Conservation (phyloP, 2,888 invertebrate genomes). For the Melinaea marsaeus region DNA sequence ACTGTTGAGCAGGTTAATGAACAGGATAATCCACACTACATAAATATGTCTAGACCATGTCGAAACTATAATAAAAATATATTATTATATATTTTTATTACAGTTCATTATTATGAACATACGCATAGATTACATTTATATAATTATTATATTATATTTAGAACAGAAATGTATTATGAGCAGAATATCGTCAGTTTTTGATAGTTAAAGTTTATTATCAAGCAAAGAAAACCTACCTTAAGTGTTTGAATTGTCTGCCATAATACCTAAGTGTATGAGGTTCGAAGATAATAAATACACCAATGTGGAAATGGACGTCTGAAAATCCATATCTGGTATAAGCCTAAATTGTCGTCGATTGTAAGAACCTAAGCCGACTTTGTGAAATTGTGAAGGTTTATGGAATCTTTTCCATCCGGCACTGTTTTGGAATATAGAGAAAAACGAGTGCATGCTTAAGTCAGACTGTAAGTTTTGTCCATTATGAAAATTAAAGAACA, state of each 20-base stretch:
- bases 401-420: conserved; percentile 21
- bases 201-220: no score
- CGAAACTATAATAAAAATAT: no score
- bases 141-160: no score
- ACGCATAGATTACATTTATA: no score
- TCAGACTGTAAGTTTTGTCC: not conserved
- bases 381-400: conserved; percentile 19
- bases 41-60: no score
- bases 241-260: conserved; percentile 31
- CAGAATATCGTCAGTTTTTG: no score
- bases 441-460: not conserved
- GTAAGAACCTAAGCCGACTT: conserved; percentile 33
- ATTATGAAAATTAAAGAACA: not conserved
- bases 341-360: conserved; percentile 24
- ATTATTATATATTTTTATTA: no score
- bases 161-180: no score
- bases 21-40: no score
- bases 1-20: no score
- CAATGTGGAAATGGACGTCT: conserved; percentile 31
- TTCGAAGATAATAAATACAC: conserved; percentile 32
- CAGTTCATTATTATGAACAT: no score
- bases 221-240: conserved; percentile 25
- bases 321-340: conserved; percentile 30
- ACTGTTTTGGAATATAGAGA: not conserved
- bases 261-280: conserved; percentile 27